phyloP scores from a whole-genome alignment of 2,113 vertebrate genomes.

The Nerophis ophidion region DNA sequence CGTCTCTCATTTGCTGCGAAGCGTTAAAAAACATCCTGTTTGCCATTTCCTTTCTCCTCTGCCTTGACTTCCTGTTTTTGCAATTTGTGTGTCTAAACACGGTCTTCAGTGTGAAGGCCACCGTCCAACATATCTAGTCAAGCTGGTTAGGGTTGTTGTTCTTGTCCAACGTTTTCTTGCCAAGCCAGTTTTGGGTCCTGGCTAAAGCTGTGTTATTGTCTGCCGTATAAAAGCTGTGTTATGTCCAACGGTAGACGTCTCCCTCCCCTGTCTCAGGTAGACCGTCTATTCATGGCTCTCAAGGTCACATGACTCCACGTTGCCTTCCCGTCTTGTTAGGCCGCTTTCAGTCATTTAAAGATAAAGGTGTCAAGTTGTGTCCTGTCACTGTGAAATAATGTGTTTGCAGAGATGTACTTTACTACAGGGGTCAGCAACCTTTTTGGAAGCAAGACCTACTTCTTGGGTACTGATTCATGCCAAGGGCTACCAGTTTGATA shows the following conservation, averaged over 20 bases:
- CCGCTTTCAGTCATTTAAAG: slow-evolving; percentile 33
- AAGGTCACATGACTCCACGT: background rate
- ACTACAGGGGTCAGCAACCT: no score
- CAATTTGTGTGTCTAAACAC: slow-evolving; percentile 23
- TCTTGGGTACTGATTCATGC: no score
- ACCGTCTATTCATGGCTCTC: slow-evolving; percentile 25
- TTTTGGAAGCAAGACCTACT: no score
- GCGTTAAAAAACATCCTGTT: slow-evolving; percentile 69
- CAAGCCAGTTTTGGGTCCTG: slow-evolving; percentile 17
- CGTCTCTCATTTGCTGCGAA: slow-evolving; percentile 38
- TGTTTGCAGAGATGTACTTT: no score
- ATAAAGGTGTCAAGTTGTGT: slow-evolving; percentile 47
- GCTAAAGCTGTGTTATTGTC: slow-evolving; percentile 32
- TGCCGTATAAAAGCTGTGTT: slow-evolving; percentile 35
- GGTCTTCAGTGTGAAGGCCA: slow-evolving; percentile 7
- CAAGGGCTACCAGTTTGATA: no score
- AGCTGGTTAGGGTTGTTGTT: slow-evolving; percentile 53
- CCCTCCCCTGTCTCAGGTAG: slow-evolving; percentile 27
- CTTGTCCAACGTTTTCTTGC: slow-evolving; percentile 24
- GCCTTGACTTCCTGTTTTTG: slow-evolving; percentile 71
- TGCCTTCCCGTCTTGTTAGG: slow-evolving; percentile 29
- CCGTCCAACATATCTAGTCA: slow-evolving; percentile 31
- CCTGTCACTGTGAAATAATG: slow-evolving; percentile 39
- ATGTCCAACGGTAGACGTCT: slow-evolving; percentile 33
- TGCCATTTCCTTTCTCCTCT: slow-evolving; percentile 69